Evolutionary conservation across 2,797 vertebrate genomes (phyloP), one percentile per base, ranked within the genome.

Genomic region (Natrix natrix): DNA sequence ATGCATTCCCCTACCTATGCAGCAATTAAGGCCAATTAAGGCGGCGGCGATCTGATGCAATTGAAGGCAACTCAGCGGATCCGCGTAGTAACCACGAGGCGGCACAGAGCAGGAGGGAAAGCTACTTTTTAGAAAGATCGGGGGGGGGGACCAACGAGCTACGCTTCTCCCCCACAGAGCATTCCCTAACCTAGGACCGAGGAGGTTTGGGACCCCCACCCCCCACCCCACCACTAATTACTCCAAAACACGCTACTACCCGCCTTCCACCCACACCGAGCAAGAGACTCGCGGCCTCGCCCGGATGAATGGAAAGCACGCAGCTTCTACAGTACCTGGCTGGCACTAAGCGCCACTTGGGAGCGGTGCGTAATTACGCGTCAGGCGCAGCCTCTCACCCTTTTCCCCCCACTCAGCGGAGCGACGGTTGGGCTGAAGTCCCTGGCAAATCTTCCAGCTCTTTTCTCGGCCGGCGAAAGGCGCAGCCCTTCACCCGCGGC

Each of bases 141-240:
- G 61, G 3, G 20, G 14, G 14, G 59, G 20, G 0, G 1, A 17
- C 17, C 37, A 48, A 20, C 20, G 16, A 69, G 2, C 20, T 43
- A 22, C 4, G 17, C 37, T 43, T 78, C 74, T 78, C 8, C 37
- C 32, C 17, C 1, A 1, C 69, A 83, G 4, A 83, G 8, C 37
- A 48, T 5, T 22, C 74, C 37, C 32, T 43, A 3, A 32, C 37
- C 3, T 22, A 11, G 37, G 8, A 11, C 16, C 8, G 66, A 1
- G 17, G 1, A 8, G 8, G 8, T 74, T 74, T 1, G 16, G 66
- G 8, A 7, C 0, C n/a, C n/a, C 0, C 28, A 4, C 12, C 12
- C 2, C 28, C 5, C 13, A 37, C 32, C 32, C 32, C 32, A 37
- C 1, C 32, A 37, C 32, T 37, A 69, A 17, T 22, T 43, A 22